These are phyloP conservation scores for Scelioninae gen. 1 DNA, from an alignment of 2,888 invertebrate species.

Conservation along the genomic window DNA sequence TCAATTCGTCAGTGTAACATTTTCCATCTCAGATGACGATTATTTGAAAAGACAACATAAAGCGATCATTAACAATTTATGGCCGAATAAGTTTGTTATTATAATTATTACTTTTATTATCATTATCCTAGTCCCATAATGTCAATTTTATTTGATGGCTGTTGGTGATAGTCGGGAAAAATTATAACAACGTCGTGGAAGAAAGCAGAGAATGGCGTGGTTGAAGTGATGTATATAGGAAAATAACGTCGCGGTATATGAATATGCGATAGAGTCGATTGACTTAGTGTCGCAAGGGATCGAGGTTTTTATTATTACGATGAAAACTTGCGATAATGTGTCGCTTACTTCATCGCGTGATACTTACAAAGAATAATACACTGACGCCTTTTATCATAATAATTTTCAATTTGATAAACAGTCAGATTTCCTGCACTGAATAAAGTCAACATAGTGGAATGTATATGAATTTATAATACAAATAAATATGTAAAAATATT, in stretches of 20 bases:
- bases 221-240: conserved; percentile 26
- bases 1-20: neutral
- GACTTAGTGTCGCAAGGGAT: conserved; percentile 28
- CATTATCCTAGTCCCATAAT: conserved; percentile 17
- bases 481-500: too few relatives aligned
- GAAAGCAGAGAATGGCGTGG: neutral
- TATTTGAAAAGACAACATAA: neutral
- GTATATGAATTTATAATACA: too few relatives aligned
- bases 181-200: conserved; percentile 10
- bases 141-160: conserved; percentile 12
- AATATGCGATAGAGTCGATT: conserved; percentile 44
- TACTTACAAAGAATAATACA: neutral
- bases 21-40: too few relatives aligned
- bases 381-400: neutral
- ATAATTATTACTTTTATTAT: conserved; percentile 22
- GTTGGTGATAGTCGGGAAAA: conserved; percentile 4
- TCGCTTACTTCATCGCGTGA: conserved; percentile 5
- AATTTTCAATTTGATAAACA: neutral
- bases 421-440: neutral
- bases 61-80: conserved; percentile 24
- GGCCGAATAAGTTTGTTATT: conserved; percentile 5
- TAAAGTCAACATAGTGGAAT: too few relatives aligned
- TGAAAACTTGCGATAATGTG: conserved; percentile 18
- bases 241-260: conserved; percentile 38
- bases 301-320: conserved; percentile 30